Base-by-base conservation (phyloP, 2,888 invertebrate genomes). In the Zygaena filipendulae region DNA sequence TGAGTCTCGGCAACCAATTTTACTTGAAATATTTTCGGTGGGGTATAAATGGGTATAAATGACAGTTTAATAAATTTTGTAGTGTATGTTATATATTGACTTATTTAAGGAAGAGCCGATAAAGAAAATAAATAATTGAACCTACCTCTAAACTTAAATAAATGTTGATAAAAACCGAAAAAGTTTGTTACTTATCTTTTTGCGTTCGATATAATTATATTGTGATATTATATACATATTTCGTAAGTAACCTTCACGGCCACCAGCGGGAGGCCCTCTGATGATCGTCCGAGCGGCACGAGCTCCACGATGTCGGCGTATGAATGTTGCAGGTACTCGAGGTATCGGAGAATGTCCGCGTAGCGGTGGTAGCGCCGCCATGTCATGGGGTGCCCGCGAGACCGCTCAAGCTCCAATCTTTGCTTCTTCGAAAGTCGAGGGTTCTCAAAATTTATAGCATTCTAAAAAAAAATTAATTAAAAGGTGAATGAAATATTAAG, bases 301-400 rank as follows among this genome's bases (percentile, higher is more conserved):
- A 90, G 61, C 36, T 87, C 86, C 0, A 88, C 84, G 3, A 87
- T 51, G 23, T 85, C 81, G 0, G 89, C 83, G 57, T 87, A 83
- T 2, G 83, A 82, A 39, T 81, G 70, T 22, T 86, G 86, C 36
- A 91, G 54, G 38, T 85, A 84, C 43, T 90, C 87, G 49, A 91
- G 53, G 53, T 87, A 90, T 13, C 82, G 82, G 18, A 86, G 54
- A 18, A 90, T 88, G 37, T 89, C 90, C 48, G 84, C 83, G 47
- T 87, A 87, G 28, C 87, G 82, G 47, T 90, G 87, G 49, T 88
- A 90, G 23, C 86, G 79, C 27, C 84, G 80, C 89, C 89, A 90
- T 1, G 87, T 87, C 83, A 87, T 74, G 2, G 84, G 82, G 43
- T 87, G 87, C 2, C 84, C 85, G 33, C 83, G 77, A 13, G 63